Base-by-base conservation (phyloP, 2,888 invertebrate species). In the Choristoneura rosaceana region DNA sequence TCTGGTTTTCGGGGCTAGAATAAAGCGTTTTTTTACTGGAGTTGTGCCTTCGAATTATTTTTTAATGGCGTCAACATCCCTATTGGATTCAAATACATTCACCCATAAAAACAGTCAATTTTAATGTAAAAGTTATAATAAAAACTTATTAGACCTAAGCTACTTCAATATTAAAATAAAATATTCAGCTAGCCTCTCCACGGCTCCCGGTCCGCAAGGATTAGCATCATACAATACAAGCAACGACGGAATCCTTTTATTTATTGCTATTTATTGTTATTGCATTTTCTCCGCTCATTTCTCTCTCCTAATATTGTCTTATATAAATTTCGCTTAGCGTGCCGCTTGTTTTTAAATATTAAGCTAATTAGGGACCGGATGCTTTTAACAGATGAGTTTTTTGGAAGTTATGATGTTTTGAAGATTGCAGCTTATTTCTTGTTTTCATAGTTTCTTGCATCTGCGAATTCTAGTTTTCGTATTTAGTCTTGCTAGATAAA, bases 211-310 rank as follows among this genome's bases (percentile, higher is more conserved):
- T 3, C 55, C 55, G 25, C 55, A 3, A 14, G 2, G 75, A 76
- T 15, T 93, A 93, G 92, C 89, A 93, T 93, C 93, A 94, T 94
- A 93, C 94, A 94, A 94, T 93, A 94, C 93, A 93, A 94, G 93
- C 92, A 94, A 89, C 92, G 93, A 90, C 90, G 90, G 94, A 94
- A 94, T 94, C 94, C 94, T 94, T 94, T 94, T 94, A 94, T 94
- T 94, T 94, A 94, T 94, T 89, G 90, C 94, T 93, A 93, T 94
- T 94, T 94, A 94, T 94, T 94, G 93, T 94, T 94, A 94, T 94
- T 93, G 92, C 93, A 93, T 94, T 90, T 88, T 85, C 88, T 90
- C 86, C 82, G 84, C 88, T 90, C 92, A 91, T 92, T 92, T 89
- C 92, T 90, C 91, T 88, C 86, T 84, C 88, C 92, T 92, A 92